Evolutionary conservation across 2,888 invertebrate species (phyloP), one percentile per base, ranked within the genome.

Genomic region (Smittia sp.): DNA sequence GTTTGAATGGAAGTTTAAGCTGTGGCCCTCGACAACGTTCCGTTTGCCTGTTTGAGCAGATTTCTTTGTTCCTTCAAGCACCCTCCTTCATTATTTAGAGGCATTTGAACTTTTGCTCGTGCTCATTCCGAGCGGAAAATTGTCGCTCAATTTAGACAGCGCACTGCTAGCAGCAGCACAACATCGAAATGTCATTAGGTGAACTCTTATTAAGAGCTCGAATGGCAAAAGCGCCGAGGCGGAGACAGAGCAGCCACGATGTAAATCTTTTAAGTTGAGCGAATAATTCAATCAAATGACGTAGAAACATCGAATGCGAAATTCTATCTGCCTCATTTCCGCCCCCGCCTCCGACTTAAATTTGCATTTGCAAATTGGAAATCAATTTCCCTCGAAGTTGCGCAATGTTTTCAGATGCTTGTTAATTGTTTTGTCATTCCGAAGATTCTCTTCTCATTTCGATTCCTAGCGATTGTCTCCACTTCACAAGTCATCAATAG

Each of bases 361-460:
- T 46, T 46, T 46, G 46, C 46, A 46, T 46, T 46, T 46, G 46
- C 46, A 46, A 46, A 46, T 46, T 46, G 46, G 46, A 46, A 46
- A 46, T 46, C 46, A 46, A 46, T 46, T 46, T 46, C 46, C 46
- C 15, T 3, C 11, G n/a, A 46, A 46, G n/a, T 46, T 46, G 46
- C 15, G 46, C 46, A 46, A 46, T 46, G 46, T n/a, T 46, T 39
- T 39, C 13, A 7, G 7, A 39, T 46, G 13, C n/a, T 46, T 46
- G 46, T 46, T 46, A 46, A 46, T 46, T 46, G 46, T 15, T 46
- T 46, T 15, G 13, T 46, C 46, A 46, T 46, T 46, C 3, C 46
- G n/a, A 46, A n/a, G 2, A 46, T 15, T 46, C 11, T n/a, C 13
- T 46, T 46, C n/a, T 46, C 11, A 11, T 46, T 6, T 15, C 46